Base-by-base conservation (phyloP, 2,888 invertebrate genomes). In the Odontocolon sp. region DNA sequence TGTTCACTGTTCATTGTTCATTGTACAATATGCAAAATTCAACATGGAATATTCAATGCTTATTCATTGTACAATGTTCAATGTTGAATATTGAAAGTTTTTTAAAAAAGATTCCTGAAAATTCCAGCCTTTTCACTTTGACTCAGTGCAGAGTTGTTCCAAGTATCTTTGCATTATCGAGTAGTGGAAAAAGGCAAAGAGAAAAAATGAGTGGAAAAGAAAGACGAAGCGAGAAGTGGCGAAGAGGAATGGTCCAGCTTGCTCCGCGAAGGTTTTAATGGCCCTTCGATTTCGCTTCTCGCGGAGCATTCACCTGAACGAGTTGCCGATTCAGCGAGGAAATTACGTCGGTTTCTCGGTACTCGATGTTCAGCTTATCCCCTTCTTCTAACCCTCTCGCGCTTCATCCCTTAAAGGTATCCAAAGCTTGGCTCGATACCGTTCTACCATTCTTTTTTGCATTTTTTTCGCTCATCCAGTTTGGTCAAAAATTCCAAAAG, bases 271-370 rank as follows among this genome's bases (percentile, higher is more conserved):
- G 77, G 80, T 82, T n/a, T n/a, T 84, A 84, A 84, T 84, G 80
- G 83, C 77, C 82, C 81, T 81, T 80, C 79, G 81, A 80, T 83
- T 81, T 75, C 69, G 40, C 40, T 57, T 47, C 52, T 11, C 40
- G 33, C 69, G 71, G 69, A 69, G 52, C 75, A 79, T 70, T 80
- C 79, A 77, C 64, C 78, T 54, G 78, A 79, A 70, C 63, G 72
- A 77, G 79, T 78, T 81, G 84, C 82, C 82, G 85, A 85, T 82
- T 85, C 85, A 85, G 81, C 85, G 72, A 56, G 74, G 74, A 70
- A 77, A 77, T 77, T 72, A 68, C 68, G 50, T 72, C 42, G 68
- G 63, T 71, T 71, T 61, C 66, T 67, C 56, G 54, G 57, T 40
- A 47, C 61, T 56, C 42, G 18, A 45, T 67, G 42, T 16, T 63